Base-by-base conservation (phyloP, 2,113 vertebrate species). In the Notothenia coriiceps region DNA sequence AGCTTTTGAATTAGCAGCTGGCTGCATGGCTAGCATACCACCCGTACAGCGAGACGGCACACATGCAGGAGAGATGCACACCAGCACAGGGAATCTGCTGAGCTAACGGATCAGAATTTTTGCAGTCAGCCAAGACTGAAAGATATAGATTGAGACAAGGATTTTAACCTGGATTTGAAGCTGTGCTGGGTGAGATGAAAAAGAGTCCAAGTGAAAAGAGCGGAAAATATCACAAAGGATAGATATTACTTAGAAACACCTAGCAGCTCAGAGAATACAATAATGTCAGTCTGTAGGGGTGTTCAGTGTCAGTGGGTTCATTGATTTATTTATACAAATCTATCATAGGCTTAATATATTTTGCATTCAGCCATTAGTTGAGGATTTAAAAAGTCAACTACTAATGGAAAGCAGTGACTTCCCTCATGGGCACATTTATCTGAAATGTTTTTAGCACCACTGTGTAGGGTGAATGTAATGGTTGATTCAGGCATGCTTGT, bases 1-100 rank as follows among this genome's bases (percentile, higher is more conserved):
- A 88, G 88, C 77, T 82, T 91, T 94, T 93, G 92, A 93, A 90
- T 92, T 88, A 91, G 86, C 83, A 80, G 74, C 87, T 88, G 86
- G 76, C 63, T 79, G 81, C 50, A 68, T 15, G 72, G 74, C 77
- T 74, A 87, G 67, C 79, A 78, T 29, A 46, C 35, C 70, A 76
- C 71, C 71, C 54, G 51, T 74, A 71, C 69, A 75, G 59, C 22
- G 56, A 62, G 57, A 44, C 11, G 1, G 50, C 70, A 81, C 64
- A 40, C 55, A 68, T 18, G 73, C 64, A 74, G 64, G 56, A 75
- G 52, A 47, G 56, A 12, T 13, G 50, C 54, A 55, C 75, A 77
- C 50, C 25, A 60, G 51, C 15, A 5, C 17, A 2, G 25, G 74
- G 67, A 79, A 69, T 81, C 62, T 70, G 77, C 70, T 70, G 55